Base-by-base conservation (phyloP, 2,113 vertebrate species). In the Fukomys damarensis region DNA sequence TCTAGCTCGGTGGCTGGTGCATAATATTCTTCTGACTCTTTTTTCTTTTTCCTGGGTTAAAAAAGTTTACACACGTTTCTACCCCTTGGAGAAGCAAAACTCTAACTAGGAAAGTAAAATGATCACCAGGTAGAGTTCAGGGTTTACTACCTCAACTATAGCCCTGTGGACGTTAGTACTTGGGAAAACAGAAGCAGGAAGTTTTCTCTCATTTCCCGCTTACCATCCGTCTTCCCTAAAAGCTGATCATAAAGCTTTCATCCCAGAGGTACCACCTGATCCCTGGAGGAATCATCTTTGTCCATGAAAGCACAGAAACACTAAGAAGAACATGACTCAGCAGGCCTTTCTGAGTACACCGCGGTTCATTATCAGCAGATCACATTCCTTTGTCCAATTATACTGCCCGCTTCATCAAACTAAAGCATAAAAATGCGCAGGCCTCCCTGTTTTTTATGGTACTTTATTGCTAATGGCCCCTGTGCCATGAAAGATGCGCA, bases 1-100 rank as follows among this genome's bases (percentile, higher is more conserved):
- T 24, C 35, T 59, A 76, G 22, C 43, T 77, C 9, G 28, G 61
- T 63, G 38, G 3, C 38, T 94, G 80, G 61, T 13, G 80, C 7
- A 38, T 28, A 49, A 66, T 41, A 46, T 66, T 38, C 22, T 38
- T 38, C 22, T 38, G n/a, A 19, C 58, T 80, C 46, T 20, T 63
- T 93, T 76, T 61, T 12, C 35, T 49, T 41, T 83, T 90, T 77
- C 19, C 28, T 86, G 28, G 4, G 5, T 88, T 94, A 52, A 97
- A 93, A 87, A 82, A 93, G 32, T 68, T 61, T 43, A 5, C 12
- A 19, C 1, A 0, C 74, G 24, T 56, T 81, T n/a, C 93, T 66
- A 2, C 5, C 38, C 28, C 30, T 5, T 5, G 30, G 79, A 35
- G 9, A 92, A 87, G 58, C 85, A 88, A 95, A 93, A 56, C 41